Evolutionary conservation across 1,140 invertebrate genomes (phyloP), one percentile per base, ranked within the genome.

Genomic region (Tribolium madens): DNA sequence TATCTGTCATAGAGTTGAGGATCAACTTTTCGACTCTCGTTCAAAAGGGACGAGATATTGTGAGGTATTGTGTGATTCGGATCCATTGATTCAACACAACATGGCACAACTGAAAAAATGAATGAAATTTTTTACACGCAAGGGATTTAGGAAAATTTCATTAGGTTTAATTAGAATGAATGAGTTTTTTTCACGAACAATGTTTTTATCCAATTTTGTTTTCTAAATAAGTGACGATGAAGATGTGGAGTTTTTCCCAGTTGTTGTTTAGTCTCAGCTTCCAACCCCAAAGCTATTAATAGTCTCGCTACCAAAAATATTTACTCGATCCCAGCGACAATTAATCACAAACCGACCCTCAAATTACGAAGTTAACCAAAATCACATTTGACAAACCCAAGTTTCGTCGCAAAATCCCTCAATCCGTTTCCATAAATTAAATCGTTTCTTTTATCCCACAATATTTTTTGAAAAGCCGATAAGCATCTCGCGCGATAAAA

Each of bases 1-100:
- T 90, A 91, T 76, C 88, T 88, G n/a, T 90, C 88, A 15, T 90
- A 84, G 0, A 91, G 83, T 50, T 85, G 83, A 46, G 87, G 86
- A n/a, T 88, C 87, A 13, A 89, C 84, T 42, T 85, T 85, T 26
- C 79, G 80, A 73, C 80, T 83, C 64, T 76, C 73, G 47, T 81
- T 79, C n/a, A 80, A 48, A 46, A 82, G 73, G 14, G 17, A 13
- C 2, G 42, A 26, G 4, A 21, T 42, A 42, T 42, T 42, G 10
- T 31, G 42, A 9, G 26, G 31, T 3, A 31, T 31, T 7, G 42
- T 31, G 13, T 42, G 36, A 42, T 42, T 42, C 36, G 36, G n/a
- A 42, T 42, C 36, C 36, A 42, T 42, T 42, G 36, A 1, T 42
- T n/a, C 9, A n/a, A 42, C 36, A 10, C n/a, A 10, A 42, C 36